Evolutionary conservation across 2,888 invertebrate species (phyloP).

Genomic region (Eurois occulta): DNA sequence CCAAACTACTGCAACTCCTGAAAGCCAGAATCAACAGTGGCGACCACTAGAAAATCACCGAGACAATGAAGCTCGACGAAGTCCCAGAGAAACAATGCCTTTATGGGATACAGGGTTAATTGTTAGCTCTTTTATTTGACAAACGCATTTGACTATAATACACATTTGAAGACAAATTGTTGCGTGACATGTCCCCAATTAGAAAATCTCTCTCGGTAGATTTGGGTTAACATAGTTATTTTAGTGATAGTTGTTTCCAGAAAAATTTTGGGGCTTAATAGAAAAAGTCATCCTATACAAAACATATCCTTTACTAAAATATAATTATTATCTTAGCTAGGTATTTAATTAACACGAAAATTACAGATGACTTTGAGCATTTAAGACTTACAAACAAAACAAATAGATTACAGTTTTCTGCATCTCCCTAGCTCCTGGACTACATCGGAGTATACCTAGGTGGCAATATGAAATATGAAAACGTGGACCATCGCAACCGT

Average conservation of each 20-base stretch:
- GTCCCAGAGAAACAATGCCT: no score
- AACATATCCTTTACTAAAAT: no score
- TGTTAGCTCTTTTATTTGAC: neutral
- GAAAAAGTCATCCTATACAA: no score
- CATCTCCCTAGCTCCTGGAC: constrained; percentile 64
- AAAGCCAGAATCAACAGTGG: no score
- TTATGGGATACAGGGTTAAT: neutral
- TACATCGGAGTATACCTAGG: constrained; percentile 65
- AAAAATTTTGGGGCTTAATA: neutral
- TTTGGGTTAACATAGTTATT: neutral
- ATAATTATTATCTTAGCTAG: no score
- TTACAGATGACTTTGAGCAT: neutral
- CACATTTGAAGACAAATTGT: neutral
- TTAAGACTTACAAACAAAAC: neutral
- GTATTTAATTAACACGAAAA: neutral
- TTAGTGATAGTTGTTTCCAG: neutral
- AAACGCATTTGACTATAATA: neutral
- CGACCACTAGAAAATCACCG: no score
- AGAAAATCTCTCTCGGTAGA: neutral
- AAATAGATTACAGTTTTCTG: neutral
- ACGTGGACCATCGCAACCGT: constrained; percentile 65
- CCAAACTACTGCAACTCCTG: no score
- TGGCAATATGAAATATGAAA: constrained; percentile 84
- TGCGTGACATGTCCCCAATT: neutral
- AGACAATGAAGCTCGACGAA: no score